Base-by-base conservation (phyloP, 2,797 vertebrate species). In the Threskiornis aethiopicus region DNA sequence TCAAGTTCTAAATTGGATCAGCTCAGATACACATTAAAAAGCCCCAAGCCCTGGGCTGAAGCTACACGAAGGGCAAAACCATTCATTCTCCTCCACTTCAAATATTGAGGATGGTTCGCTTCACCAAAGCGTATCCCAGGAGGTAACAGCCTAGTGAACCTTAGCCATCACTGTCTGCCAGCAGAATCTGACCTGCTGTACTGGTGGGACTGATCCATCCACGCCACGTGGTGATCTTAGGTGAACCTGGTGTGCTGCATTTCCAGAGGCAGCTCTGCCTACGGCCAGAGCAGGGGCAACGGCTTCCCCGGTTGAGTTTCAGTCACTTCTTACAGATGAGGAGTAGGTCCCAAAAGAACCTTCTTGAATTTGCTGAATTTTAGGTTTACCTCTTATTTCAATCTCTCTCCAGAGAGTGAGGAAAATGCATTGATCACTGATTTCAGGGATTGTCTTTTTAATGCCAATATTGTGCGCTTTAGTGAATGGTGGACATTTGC, bases 401-500 rank as follows among this genome's bases (percentile, higher is more conserved):
- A 2, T 31, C 22, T 77, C 66, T 82, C 66, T 55, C 54, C 4
- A 2, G 26, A 59, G 46, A 88, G 28, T 2, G 47, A 69, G 70
- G 80, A 87, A 95, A 90, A 90, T 19, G 20, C 83, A 73, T 51
- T 79, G 47, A 91, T 90, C 44, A 26, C 77, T 57, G n/a, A 89
- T 91, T 95, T 83, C 61, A 61, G 61, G 59, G 64, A 84, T 41
- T 89, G 71, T 46, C 86, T 82, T 92, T 94, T 80, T 78, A 80
- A 83, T 47, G 75, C 35, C 90, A 83, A 80, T 96, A 87, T 37
- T 78, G 61, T 77, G 67, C 71, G 81, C 75, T 93, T 90, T 93
- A 75, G 88, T 80, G 88, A 93, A 85, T 1, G 2, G 88, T 58
- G 81, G 93, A 73, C 92, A 58, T 96, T 96, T 71, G 87, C 84